A percentile compares a stretch with the other conserved stretches of the same genome.
phyloP scores from a whole-genome alignment of 2,888 invertebrate species.

The Fabriciana adippe region DNA sequence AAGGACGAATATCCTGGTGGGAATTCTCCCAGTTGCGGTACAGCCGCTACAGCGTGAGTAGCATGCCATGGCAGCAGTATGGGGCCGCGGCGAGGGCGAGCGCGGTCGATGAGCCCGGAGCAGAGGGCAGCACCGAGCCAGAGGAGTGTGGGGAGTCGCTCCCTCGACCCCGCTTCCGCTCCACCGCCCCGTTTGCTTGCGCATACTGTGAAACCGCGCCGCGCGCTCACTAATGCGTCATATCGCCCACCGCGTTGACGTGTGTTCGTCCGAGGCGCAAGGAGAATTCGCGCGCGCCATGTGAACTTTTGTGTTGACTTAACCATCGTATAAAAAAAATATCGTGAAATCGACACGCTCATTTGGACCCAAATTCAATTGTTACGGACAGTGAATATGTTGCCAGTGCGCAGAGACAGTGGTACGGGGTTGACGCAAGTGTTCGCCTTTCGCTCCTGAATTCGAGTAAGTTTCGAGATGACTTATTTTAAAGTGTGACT shows the following conservation, averaged over 20 bases:
- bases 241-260: conserved; percentile 70
- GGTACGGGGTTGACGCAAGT: conserved; percentile 70
- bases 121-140: conserved; percentile 76
- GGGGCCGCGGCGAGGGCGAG: conserved; percentile 61
- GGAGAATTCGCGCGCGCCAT: conserved; percentile 70
- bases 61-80: conserved; percentile 50
- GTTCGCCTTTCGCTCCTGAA: conserved; percentile 57
- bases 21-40: conserved; percentile 63
- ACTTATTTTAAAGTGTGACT: conserved; percentile 77
- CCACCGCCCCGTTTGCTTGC: conserved; percentile 64
- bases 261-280: conserved; percentile 53
- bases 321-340: conserved; percentile 36
- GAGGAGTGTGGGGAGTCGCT: conserved; percentile 61
- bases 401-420: conserved; percentile 60
- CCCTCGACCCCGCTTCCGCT: conserved; percentile 52
- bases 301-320: conserved; percentile 74
- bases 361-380: conserved; percentile 42
- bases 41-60: conserved; percentile 53
- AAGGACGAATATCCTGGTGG: conserved; percentile 36
- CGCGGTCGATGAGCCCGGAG: conserved; percentile 80
- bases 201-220: conserved; percentile 71
- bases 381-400: conserved; percentile 67
- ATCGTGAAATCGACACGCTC: conserved; percentile 42
- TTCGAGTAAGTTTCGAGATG: conserved; percentile 70
- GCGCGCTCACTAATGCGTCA: conserved; percentile 82